Conservation (phyloP, 2,113 vertebrate genomes). For the Chaenogobius annularis region DNA sequence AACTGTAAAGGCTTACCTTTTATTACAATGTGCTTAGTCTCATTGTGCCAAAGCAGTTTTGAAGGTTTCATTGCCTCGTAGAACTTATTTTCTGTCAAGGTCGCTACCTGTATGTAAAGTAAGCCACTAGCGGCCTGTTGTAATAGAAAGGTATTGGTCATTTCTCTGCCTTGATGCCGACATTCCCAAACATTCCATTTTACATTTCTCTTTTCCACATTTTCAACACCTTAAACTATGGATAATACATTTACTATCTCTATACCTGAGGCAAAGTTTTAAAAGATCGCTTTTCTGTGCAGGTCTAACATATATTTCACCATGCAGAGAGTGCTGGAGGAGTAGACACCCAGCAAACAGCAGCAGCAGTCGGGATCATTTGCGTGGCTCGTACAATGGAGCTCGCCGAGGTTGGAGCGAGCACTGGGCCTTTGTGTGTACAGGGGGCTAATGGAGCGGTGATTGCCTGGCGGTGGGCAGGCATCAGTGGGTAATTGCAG, state of each 20-base stretch:
- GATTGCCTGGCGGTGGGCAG: slow-evolving; percentile 76
- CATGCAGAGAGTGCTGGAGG: slow-evolving; percentile 20
- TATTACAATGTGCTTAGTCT: no score
- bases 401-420: slow-evolving; percentile 4
- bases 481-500: slow-evolving; percentile 75
- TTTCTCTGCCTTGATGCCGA: slow-evolving; percentile 8
- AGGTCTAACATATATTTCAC: slow-evolving; percentile 41
- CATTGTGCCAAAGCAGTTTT: no score
- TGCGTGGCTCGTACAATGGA: slow-evolving; percentile 16
- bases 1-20: no score
- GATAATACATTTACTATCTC: slow-evolving; percentile 65
- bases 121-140: no score
- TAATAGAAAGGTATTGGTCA: no score
- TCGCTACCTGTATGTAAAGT: no score
- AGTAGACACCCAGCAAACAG: slow-evolving; percentile 9
- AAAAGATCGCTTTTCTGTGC: slow-evolving; percentile 55
- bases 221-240: slow-evolving; percentile 62
- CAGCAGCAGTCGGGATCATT: slow-evolving; percentile 59
- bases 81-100: no score
- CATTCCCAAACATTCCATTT: not conserved
- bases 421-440: slow-evolving; percentile 38
- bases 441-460: slow-evolving; percentile 73
- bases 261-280: slow-evolving; percentile 53
- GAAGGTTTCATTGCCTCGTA: no score
- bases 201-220: slow-evolving; percentile 49